A percentile compares a stretch with the other conserved stretches of the same genome.
phyloP scores from a whole-genome alignment of 1,140 invertebrate species.

The Drosophila orosa region DNA sequence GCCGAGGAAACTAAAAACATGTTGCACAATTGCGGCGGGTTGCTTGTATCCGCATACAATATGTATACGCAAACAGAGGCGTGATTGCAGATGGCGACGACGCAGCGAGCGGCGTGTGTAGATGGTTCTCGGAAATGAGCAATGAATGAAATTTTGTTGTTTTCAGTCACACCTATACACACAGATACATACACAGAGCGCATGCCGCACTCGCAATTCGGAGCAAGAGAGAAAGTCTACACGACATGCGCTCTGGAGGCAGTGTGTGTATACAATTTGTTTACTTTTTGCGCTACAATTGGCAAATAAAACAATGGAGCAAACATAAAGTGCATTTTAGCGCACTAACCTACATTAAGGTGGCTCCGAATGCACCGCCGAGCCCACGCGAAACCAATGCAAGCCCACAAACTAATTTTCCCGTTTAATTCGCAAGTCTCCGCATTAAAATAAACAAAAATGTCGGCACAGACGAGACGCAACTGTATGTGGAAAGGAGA shows the following conservation, averaged over 20 bases:
- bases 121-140: constrained; percentile 73
- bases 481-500: constrained; percentile 41
- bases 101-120: constrained; percentile 48
- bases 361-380: not conserved
- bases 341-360: constrained; percentile 35
- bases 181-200: constrained; percentile 12
- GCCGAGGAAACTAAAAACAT: constrained; percentile 21
- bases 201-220: constrained; percentile 20
- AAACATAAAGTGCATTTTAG: constrained; percentile 23
- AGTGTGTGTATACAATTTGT: constrained; percentile 49
- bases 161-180: constrained; percentile 43
- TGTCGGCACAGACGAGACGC: constrained; percentile 30
- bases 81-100: constrained; percentile 62
- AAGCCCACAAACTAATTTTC: constrained; percentile 6
- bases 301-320: constrained; percentile 45
- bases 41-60: constrained; percentile 6
- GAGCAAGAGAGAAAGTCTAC: constrained; percentile 78
- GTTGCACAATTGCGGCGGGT: constrained; percentile 15
- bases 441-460: constrained; percentile 26
- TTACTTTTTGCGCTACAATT: constrained; percentile 57
- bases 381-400: not conserved
- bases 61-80: constrained; percentile 13
- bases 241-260: constrained; percentile 46
- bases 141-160: constrained; percentile 79
- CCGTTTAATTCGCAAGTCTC: constrained; percentile 8